These are phyloP conservation scores for Apis florea DNA, from an alignment of 1,140 invertebrate species.

Conservation along the genomic window DNA sequence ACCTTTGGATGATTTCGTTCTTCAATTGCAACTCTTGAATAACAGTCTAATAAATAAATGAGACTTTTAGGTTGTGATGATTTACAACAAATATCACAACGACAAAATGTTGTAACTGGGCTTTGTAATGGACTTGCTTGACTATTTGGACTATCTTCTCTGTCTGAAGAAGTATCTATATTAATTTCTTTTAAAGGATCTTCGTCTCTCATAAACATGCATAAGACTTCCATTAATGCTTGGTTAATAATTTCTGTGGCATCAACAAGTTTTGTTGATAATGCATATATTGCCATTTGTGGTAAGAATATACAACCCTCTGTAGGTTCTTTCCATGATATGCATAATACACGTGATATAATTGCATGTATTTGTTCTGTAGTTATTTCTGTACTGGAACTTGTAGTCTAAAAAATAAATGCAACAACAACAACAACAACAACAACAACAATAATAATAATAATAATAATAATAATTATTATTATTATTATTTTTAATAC, in stretches of 20 bases:
- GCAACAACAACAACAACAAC: neutral
- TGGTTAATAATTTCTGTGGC: conserved; percentile 83
- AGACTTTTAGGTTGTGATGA: conserved; percentile 79
- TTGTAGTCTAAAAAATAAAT: conserved; percentile 75
- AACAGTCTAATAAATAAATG: conserved; percentile 84
- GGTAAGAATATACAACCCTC: conserved; percentile 84
- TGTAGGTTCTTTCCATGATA: conserved; percentile 83
- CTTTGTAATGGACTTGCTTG: conserved; percentile 72
- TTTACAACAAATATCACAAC: conserved; percentile 70
- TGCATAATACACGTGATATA: conserved; percentile 84
- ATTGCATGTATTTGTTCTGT: conserved; percentile 84
- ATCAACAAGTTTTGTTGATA: conserved; percentile 78
- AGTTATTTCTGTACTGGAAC: conserved; percentile 82
- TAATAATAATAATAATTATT: neutral
- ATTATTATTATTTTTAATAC: no score
- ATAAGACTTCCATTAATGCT: conserved; percentile 86
- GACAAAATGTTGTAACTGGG: conserved; percentile 64
- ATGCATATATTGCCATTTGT: conserved; percentile 81
- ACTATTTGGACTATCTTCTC: conserved; percentile 76
- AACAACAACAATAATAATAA: no score
- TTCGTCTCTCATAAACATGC: conserved; percentile 82
- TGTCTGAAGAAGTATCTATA: conserved; percentile 77
- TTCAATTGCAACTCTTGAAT: conserved; percentile 85
- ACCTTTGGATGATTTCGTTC: conserved; percentile 89
- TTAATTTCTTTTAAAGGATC: conserved; percentile 83